These are phyloP conservation scores for Micromys minutus DNA, from an alignment of 2,113 vertebrate genomes.

Conservation along the genomic window DNA sequence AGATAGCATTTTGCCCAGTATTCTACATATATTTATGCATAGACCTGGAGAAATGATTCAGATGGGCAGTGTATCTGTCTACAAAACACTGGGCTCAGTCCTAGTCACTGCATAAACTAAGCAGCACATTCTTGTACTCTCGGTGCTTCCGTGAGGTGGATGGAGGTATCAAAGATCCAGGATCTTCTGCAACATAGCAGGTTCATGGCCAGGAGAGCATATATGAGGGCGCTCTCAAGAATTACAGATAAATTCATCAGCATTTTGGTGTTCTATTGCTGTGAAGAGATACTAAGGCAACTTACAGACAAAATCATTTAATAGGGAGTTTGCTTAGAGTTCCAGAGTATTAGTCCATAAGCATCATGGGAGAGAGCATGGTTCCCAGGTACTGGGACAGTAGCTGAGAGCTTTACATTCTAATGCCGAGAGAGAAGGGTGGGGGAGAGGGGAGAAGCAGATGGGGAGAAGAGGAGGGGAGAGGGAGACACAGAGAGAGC, in stretches of 20 bases:
- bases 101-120: background rate
- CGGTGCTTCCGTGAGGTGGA: too few relatives aligned
- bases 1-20: background rate
- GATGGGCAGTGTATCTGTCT: background rate
- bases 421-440: background rate
- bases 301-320: background rate
- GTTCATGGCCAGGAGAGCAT: background rate
- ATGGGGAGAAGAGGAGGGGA: fast-evolving
- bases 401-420: background rate
- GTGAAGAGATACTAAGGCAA: background rate
- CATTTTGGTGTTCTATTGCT: background rate
- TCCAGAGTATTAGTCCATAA: background rate
- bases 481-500: background rate
- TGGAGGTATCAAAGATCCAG: background rate
- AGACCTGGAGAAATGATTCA: background rate
- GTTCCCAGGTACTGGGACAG: background rate
- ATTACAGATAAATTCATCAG: background rate
- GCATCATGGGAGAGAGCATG: too few relatives aligned
- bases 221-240: background rate
- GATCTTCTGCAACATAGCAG: background rate
- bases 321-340: background rate
- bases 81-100: background rate
- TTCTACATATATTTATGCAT: background rate
- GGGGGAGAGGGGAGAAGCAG: background rate
- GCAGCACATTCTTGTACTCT: background rate